These are phyloP conservation scores for Hermaeophaga mercurialis DNA, from an alignment of 2,888 invertebrate genomes.

Conservation along the genomic window DNA sequence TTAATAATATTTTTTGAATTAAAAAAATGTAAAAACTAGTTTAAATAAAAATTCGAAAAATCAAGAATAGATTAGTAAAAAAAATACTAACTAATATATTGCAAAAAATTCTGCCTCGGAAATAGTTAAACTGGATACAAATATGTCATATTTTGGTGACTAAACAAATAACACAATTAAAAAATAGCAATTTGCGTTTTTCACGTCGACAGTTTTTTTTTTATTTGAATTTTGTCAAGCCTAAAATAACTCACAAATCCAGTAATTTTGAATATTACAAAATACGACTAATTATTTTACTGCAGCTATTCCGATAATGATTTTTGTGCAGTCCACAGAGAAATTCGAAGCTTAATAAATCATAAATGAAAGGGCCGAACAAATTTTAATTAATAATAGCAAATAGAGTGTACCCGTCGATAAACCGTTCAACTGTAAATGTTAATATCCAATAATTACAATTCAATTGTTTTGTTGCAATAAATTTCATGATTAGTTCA, in stretches of 20 bases:
- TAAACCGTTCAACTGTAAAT: conserved; percentile 40
- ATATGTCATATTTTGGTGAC: too few species aligned
- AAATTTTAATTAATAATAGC: conserved; percentile 40
- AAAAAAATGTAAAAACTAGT: too few species aligned
- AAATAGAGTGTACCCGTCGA: conserved; percentile 31
- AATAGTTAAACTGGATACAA: too few species aligned
- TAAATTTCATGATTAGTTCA: conserved; percentile 33
- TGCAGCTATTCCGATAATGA: neutral
- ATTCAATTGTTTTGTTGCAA: conserved; percentile 34
- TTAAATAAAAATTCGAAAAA: too few species aligned
- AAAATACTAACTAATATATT: too few species aligned
- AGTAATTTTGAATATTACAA: neutral
- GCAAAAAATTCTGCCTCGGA: too few species aligned
- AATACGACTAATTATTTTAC: neutral
- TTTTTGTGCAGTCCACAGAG: conserved; percentile 2
- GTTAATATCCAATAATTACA: conserved; percentile 37
- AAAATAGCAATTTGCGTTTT: too few species aligned
- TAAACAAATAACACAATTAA: too few species aligned
- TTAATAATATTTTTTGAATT: too few species aligned
- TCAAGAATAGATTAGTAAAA: too few species aligned
- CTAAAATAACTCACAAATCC: neutral
- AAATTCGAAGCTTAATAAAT: conserved; percentile 31
- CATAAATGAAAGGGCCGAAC: conserved; percentile 32
- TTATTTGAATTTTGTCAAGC: too few species aligned
- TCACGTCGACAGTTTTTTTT: too few species aligned